Evolutionary conservation across 2,797 vertebrate species (phyloP).

Genomic region (Stomatorhinus walkeri): DNA sequence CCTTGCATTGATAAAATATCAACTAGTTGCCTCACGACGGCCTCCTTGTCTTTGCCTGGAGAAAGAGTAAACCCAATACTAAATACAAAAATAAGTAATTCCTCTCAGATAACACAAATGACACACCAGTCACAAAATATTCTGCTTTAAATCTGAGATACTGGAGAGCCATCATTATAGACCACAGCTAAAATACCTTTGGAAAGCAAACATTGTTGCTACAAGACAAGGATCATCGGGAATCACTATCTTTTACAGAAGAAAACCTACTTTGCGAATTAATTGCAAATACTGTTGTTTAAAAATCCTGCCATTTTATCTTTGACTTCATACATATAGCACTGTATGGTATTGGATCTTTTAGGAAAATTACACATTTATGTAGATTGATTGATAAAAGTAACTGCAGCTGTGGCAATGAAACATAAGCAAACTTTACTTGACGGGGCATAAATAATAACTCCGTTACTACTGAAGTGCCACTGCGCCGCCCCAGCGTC

Average conservation of each 20-base stretch:
- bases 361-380: not conserved
- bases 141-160: not conserved
- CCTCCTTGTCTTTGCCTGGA: conserved; percentile 57
- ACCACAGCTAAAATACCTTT: not conserved
- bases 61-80: not conserved
- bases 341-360: not conserved
- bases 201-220: not conserved
- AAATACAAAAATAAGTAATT: not conserved
- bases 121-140: not conserved
- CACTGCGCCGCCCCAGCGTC: too few relatives aligned
- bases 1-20: conserved; percentile 66
- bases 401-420: not conserved
- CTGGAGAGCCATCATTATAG: not conserved
- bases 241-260: not conserved
- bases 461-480: not conserved
- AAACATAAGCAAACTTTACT: not conserved
- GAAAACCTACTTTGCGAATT: not conserved
- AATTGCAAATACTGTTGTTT: not conserved
- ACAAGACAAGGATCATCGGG: not conserved
- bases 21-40: conserved; percentile 59
- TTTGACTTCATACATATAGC: not conserved
- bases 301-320: not conserved
- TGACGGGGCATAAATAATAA: not conserved
- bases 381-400: not conserved
- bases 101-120: not conserved